Conservation (phyloP, 2,113 vertebrate genomes). For the Strix uralensis region DNA sequence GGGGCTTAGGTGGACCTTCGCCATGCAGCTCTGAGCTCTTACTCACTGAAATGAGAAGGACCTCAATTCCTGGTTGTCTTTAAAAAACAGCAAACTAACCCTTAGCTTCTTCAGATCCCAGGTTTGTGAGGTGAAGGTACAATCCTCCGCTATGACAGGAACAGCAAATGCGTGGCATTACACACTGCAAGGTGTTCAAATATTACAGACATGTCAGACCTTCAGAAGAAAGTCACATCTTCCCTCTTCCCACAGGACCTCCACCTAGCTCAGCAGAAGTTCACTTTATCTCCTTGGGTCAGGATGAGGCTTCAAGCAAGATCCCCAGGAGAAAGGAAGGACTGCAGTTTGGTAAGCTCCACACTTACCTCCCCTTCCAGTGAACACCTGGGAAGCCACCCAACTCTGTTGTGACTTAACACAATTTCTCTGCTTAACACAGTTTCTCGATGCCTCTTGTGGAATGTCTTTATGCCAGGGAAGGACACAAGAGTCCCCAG, state of each 20-base stretch:
- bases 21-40: background rate
- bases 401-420: background rate
- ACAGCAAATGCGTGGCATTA: background rate
- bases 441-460: background rate
- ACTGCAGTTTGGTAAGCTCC: background rate
- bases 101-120: background rate
- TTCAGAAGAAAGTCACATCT: background rate
- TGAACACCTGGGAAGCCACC: background rate
- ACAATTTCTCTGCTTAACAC: background rate
- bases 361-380: background rate
- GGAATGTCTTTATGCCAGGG: background rate
- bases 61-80: background rate
- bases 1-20: background rate
- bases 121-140: background rate
- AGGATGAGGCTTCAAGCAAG: background rate
- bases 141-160: background rate
- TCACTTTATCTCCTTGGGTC: background rate
- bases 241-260: background rate
- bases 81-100: background rate
- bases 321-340: background rate
- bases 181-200: accelerated
- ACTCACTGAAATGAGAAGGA: background rate
- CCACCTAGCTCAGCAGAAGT: background rate
- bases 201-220: background rate
- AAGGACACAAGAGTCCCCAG: background rate